These are phyloP conservation scores for Pitta sordida DNA, from an alignment of 2,113 vertebrate genomes.

Conservation along the genomic window DNA sequence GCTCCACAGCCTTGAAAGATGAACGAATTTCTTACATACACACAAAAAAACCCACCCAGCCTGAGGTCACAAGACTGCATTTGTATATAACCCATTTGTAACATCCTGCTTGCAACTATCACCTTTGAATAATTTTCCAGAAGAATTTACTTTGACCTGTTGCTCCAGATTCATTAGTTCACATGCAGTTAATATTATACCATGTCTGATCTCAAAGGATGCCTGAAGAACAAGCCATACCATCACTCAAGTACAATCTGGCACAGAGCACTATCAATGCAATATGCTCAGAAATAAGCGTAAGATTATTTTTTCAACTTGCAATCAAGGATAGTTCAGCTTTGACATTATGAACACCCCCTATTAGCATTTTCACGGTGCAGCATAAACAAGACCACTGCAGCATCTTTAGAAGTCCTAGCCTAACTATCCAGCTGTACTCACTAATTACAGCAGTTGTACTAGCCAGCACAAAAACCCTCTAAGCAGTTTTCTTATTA, in stretches of 20 bases:
- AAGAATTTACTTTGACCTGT: not conserved
- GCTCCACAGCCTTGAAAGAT: not conserved
- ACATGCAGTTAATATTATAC: not conserved
- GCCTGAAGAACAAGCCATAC: not conserved
- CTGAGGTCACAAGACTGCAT: not conserved
- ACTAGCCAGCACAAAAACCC: not conserved
- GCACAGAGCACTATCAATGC: not conserved
- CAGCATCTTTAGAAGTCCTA: not conserved
- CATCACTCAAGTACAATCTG: not conserved
- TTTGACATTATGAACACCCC: not conserved
- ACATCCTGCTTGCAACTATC: not conserved
- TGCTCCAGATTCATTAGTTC: not conserved
- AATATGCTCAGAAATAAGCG: not conserved
- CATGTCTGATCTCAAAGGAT: not conserved
- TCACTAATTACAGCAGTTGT: not conserved
- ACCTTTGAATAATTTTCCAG: not conserved
- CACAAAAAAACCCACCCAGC: not conserved
- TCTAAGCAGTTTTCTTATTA: not conserved
- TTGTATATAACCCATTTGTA: not conserved
- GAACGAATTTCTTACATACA: not conserved
- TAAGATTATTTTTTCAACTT: not conserved
- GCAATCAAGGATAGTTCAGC: not conserved
- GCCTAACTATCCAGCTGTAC: not conserved
- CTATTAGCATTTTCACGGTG: not conserved
- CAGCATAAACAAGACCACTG: not conserved